Evolutionary conservation across 2,797 vertebrate species (phyloP).

Genomic region (Labroides dimidiatus): DNA sequence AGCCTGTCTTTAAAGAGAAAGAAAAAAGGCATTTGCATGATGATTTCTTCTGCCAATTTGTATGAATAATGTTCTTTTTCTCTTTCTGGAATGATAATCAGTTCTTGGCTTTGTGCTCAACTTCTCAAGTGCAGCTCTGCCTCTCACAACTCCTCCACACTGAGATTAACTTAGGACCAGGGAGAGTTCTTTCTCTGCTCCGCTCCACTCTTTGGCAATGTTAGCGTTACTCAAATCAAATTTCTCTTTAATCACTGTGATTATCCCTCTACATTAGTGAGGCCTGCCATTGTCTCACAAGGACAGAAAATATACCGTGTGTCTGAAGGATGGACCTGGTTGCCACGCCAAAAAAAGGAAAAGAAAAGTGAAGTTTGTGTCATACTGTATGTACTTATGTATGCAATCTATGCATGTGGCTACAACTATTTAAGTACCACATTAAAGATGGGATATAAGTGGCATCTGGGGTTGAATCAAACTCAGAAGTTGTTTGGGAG

Average conservation of each 20-base stretch:
- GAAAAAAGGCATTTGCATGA: slow-evolving; percentile 52
- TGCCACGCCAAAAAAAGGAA: not conserved
- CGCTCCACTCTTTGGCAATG: slow-evolving; percentile 20
- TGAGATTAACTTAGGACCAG: slow-evolving; percentile 56
- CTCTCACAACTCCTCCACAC: slow-evolving; percentile 28
- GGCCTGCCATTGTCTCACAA: not conserved
- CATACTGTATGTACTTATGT: too few species aligned
- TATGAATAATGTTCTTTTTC: slow-evolving; percentile 69
- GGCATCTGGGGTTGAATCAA: too few species aligned
- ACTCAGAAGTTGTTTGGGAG: too few species aligned
- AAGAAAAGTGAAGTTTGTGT: too few species aligned
- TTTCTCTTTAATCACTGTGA: slow-evolving; percentile 17
- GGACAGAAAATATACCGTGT: not conserved
- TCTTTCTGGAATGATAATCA: slow-evolving; percentile 67
- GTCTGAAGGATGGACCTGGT: not conserved
- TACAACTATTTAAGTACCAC: too few species aligned
- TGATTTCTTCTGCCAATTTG: slow-evolving; percentile 67
- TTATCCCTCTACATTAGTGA: slow-evolving; percentile 8
- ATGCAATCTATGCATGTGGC: too few species aligned
- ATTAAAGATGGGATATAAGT: too few species aligned
- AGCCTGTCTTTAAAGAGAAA: slow-evolving; percentile 28
- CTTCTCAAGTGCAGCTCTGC: slow-evolving; percentile 55
- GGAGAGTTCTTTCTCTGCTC: slow-evolving; percentile 31
- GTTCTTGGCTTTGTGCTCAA: slow-evolving; percentile 52
- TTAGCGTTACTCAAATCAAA: slow-evolving; percentile 53